Evolutionary conservation across 2,797 vertebrate species (phyloP).

Genomic region (Dermochelys coriacea): DNA sequence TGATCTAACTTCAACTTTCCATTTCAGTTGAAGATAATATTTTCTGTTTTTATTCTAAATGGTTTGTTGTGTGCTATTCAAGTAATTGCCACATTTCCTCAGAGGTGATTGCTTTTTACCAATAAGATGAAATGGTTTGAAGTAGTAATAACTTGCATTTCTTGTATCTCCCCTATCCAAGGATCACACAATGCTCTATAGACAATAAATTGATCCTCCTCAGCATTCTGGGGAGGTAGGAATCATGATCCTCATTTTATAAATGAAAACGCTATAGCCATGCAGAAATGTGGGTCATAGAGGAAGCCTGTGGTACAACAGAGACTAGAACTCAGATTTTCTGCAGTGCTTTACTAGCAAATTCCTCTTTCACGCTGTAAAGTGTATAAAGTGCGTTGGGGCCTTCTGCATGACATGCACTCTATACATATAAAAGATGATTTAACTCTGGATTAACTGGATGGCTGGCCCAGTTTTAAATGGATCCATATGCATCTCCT

Average conservation of each 20-base stretch:
- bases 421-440: not conserved
- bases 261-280: not conserved
- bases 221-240: not conserved
- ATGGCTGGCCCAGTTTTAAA: conserved; percentile 44
- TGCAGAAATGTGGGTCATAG: conserved; percentile 21
- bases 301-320: not conserved
- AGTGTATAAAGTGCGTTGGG: conserved; percentile 4
- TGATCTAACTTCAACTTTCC: conserved; percentile 32
- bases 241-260: not conserved
- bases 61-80: not conserved
- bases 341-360: not conserved
- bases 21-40: conserved; percentile 9
- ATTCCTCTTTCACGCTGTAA: not conserved
- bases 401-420: conserved; percentile 21
- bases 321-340: not conserved
- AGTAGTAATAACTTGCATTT: conserved; percentile 2
- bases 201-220: not conserved
- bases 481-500: conserved; percentile 75
- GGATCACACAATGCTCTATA: not conserved
- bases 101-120: not conserved
- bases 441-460: not conserved
- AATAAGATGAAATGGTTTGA: not conserved
- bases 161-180: not conserved
- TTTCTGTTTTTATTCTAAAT: not conserved
- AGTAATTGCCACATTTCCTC: not conserved